These are phyloP conservation scores for Thunnus maccoyii DNA, from an alignment of 2,113 vertebrate species.

Conservation along the genomic window DNA sequence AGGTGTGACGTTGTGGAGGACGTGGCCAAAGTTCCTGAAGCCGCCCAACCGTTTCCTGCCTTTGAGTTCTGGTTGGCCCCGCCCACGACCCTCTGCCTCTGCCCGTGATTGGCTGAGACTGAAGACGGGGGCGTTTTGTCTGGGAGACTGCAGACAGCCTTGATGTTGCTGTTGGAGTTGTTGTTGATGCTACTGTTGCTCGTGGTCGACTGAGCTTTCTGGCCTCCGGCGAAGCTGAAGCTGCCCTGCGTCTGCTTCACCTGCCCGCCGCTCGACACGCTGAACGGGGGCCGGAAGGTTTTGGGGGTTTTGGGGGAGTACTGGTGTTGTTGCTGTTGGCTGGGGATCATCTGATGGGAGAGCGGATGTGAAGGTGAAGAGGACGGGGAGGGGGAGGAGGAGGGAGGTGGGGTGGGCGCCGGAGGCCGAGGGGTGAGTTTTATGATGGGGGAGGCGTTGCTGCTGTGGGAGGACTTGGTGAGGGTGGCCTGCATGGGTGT, in stretches of 20 bases:
- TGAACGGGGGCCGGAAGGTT: conserved; percentile 74
- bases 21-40: conserved; percentile 72
- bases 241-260: conserved; percentile 61
- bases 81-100: conserved; percentile 77
- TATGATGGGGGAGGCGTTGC: conserved; percentile 82
- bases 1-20: conserved; percentile 82
- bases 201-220: conserved; percentile 62
- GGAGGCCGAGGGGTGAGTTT: conserved; percentile 84
- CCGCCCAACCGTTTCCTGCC: conserved; percentile 73
- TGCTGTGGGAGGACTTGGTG: conserved; percentile 86
- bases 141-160: conserved; percentile 43
- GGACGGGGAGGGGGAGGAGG: conserved; percentile 73
- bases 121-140: conserved; percentile 67
- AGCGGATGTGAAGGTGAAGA: conserved; percentile 70
- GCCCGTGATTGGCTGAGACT: conserved; percentile 74
- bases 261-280: conserved; percentile 54
- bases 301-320: conserved; percentile 73
- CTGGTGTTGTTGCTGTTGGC: conserved; percentile 73
- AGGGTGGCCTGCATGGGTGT: conserved; percentile 88
- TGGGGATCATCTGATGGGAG: conserved; percentile 63
- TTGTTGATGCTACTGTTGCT: conserved; percentile 54
- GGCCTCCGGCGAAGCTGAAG: conserved; percentile 67
- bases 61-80: conserved; percentile 76
- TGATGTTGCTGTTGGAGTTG: conserved; percentile 45
- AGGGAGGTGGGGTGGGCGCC: conserved; percentile 71